Evolutionary conservation across 1,140 invertebrate genomes (phyloP).

Genomic region (Helicoverpa armigera): DNA sequence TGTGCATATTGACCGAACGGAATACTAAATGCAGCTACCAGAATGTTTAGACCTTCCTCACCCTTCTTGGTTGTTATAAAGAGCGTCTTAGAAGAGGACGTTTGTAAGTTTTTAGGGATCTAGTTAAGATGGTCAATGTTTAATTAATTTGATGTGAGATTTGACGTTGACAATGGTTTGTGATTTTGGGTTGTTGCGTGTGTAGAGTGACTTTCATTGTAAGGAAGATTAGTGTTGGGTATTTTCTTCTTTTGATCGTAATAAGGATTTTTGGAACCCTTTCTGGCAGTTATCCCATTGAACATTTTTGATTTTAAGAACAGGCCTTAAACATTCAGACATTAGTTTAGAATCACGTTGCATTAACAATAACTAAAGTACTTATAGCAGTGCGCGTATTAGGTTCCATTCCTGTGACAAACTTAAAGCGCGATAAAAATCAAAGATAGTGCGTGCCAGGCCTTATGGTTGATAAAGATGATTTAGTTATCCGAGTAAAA

Average conservation of each 20-base stretch:
- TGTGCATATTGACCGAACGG: conserved; percentile 68
- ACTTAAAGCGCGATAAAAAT: too few relatives aligned
- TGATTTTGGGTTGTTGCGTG: conserved; percentile 28
- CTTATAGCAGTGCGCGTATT: too few relatives aligned
- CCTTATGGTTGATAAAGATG: too few relatives aligned
- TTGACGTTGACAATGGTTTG: conserved; percentile 43
- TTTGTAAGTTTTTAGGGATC: conserved; percentile 37
- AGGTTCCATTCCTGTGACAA: too few relatives aligned
- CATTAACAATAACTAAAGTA: too few relatives aligned
- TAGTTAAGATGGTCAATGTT: conserved; percentile 47
- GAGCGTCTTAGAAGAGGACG: neutral
- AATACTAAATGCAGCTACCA: conserved; percentile 63
- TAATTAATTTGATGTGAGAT: conserved; percentile 51
- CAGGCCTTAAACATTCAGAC: neutral
- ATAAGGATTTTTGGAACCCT: neutral
- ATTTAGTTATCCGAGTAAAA: too few relatives aligned
- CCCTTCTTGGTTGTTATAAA: neutral
- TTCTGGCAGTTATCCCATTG: neutral
- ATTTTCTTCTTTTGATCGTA: neutral
- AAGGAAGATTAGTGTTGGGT: neutral
- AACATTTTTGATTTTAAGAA: neutral
- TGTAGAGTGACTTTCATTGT: conserved; percentile 8
- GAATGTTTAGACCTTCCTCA: conserved; percentile 24
- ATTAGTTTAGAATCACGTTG: too few relatives aligned
- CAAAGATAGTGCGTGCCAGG: too few relatives aligned